These are phyloP conservation scores for Metridium senile DNA, from an alignment of 92 coral and sea anemone genomes.

Conservation along the genomic window DNA sequence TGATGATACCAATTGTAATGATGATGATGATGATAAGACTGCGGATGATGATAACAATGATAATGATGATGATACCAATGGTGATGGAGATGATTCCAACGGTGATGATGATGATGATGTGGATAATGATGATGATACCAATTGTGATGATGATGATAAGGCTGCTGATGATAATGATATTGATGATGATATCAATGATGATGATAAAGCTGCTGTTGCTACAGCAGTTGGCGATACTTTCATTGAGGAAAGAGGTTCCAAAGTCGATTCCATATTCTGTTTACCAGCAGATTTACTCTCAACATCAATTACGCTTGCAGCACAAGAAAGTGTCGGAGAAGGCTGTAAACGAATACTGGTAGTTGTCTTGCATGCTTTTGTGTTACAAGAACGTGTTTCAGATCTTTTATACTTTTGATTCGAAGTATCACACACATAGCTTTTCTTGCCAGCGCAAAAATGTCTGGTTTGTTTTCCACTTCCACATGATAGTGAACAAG, in stretches of 20 bases:
- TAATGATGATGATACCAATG: neutral
- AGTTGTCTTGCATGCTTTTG: neutral
- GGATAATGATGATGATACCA: constrained; percentile 8
- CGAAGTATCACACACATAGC: neutral
- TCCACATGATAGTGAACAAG: constrained; percentile 28
- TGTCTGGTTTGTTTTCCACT: constrained; percentile 14
- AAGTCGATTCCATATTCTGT: neutral
- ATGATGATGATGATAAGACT: neutral
- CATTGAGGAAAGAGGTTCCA: neutral
- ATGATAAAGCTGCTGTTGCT: neutral
- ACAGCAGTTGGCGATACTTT: neutral
- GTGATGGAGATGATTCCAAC: neutral
- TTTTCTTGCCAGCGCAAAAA: constrained; percentile 10
- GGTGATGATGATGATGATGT: constrained; percentile 6
- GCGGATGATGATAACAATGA: neutral
- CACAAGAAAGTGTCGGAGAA: neutral
- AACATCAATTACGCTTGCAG: neutral
- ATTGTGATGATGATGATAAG: neutral
- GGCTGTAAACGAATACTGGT: neutral
- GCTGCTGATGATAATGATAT: constrained; percentile 6
- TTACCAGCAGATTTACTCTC: neutral
- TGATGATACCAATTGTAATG: neutral
- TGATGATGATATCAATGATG: neutral
- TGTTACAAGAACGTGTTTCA: neutral
- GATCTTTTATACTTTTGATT: neutral